These are phyloP conservation scores for Ivindomyrus marchei DNA, from an alignment of 2,113 vertebrate genomes.

Conservation along the genomic window DNA sequence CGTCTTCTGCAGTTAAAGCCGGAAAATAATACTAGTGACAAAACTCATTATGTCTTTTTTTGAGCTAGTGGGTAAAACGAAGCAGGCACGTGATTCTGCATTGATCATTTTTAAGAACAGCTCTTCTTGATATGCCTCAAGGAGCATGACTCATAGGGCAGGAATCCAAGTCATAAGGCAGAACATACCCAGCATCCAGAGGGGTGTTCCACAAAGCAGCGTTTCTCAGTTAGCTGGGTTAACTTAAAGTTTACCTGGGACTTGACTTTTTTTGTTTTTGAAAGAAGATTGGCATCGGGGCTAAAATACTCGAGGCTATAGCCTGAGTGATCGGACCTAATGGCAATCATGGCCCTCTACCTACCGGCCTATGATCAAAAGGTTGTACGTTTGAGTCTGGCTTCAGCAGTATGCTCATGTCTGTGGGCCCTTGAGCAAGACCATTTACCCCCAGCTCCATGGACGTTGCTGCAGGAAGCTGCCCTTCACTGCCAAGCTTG, in stretches of 20 bases:
- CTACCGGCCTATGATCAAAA: neutral
- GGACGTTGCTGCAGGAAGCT: neutral
- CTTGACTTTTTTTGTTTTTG: too few relatives aligned
- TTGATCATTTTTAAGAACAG: neutral
- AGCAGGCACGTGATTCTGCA: neutral
- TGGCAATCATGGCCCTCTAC: neutral
- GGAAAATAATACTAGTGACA: neutral
- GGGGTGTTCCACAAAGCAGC: neutral
- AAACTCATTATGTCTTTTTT: neutral
- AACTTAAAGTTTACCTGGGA: neutral
- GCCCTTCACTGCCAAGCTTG: neutral
- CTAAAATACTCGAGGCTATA: too few relatives aligned
- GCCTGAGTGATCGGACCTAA: too few relatives aligned
- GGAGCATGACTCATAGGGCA: neutral
- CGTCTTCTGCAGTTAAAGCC: neutral
- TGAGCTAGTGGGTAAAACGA: neutral
- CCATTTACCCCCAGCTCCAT: neutral
- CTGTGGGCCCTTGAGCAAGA: neutral
- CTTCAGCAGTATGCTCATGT: neutral
- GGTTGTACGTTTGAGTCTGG: neutral
- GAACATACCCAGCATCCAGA: neutral
- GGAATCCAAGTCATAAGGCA: neutral
- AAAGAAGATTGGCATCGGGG: too few relatives aligned
- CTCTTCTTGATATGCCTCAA: neutral
- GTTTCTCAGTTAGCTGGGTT: neutral